These are phyloP conservation scores for Eupeodes corollae DNA, from an alignment of 1,140 invertebrate species.

Conservation along the genomic window DNA sequence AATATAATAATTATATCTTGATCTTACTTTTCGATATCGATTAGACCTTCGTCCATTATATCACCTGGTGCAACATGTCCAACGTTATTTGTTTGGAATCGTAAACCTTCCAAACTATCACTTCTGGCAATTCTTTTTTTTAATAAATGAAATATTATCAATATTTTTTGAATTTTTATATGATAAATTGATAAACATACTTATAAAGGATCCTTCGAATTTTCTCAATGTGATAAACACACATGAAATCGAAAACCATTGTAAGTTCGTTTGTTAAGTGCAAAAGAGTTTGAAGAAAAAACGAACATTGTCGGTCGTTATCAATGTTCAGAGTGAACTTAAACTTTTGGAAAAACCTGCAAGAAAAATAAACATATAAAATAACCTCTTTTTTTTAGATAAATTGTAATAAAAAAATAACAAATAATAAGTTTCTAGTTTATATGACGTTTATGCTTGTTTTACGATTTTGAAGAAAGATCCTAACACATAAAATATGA, in stretches of 20 bases:
- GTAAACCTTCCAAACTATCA: slow-evolving; percentile 23
- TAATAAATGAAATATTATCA: background rate
- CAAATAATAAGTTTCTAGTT: no score
- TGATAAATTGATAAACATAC: slow-evolving; percentile 12
- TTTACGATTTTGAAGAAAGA: no score
- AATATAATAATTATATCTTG: background rate
- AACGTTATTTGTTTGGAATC: slow-evolving; percentile 32
- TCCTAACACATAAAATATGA: no score
- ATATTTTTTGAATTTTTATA: background rate
- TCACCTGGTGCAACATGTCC: slow-evolving; percentile 22
- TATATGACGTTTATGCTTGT: no score
- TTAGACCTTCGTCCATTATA: slow-evolving; percentile 23
- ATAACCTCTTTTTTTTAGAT: background rate
- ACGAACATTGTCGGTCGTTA: slow-evolving; percentile 27
- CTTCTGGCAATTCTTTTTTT: background rate
- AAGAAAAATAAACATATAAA: background rate
- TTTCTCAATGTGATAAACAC: slow-evolving; percentile 33
- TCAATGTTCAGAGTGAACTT: slow-evolving; percentile 24
- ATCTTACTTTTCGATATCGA: slow-evolving; percentile 32
- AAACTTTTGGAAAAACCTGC: slow-evolving; percentile 33
- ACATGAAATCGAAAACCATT: slow-evolving; percentile 30
- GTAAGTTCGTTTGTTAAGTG: slow-evolving; percentile 27
- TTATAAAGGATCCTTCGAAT: slow-evolving; percentile 29
- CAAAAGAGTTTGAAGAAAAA: slow-evolving; percentile 26
- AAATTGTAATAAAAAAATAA: no score